Evolutionary conservation across 2,797 vertebrate genomes (phyloP), one percentile per base, ranked within the genome.

Genomic region (Esox masquinongy): DNA sequence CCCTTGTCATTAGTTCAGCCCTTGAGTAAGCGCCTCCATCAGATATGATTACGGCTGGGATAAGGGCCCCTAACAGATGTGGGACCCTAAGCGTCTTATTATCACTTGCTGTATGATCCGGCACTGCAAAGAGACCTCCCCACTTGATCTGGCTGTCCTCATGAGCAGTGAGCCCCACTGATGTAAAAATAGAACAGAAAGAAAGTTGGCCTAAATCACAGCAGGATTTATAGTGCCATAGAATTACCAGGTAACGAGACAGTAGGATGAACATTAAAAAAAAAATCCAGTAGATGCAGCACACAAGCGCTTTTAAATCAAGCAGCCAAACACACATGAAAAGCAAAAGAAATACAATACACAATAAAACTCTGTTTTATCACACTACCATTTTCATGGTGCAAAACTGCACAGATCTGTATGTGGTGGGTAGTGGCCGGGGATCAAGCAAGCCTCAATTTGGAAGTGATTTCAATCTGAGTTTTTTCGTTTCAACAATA

Each of bases 161-260:
- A 12, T 22, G 59, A 77, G 51, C 16, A 19, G 5, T 72, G 3
- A 75, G 3, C 69, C 31, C 43, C 24, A 69, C 11, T 76, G 5
- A 74, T 14, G 0, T 16, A 76, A 50, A 26, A 73, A 70, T 8
- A 80, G 9, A 24, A 73, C 56, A 68, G 47, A 43, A 49, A 68
- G 34, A 36, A 49, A 53, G 0, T 47, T 24, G 68, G 34, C 43
- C 66, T 34, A n/a, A 86, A 81, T 73, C 74, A 77, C 63, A 82
- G 79, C 36, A 76, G 78, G 31, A 76, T 87, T 80, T 87, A 85
- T 77, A 80, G n/a, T 64, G 78, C 61, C 83, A 80, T 79, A 85
- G 74, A 85, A 64, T 51, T 66, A 36, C 78, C 63, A 56, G 39
- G 63, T 73, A 70, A 84, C 71, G 76, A 73, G 56, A 24, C 56